Conservation (phyloP, 2,113 vertebrate genomes). For the Ranitomeya imitator region DNA sequence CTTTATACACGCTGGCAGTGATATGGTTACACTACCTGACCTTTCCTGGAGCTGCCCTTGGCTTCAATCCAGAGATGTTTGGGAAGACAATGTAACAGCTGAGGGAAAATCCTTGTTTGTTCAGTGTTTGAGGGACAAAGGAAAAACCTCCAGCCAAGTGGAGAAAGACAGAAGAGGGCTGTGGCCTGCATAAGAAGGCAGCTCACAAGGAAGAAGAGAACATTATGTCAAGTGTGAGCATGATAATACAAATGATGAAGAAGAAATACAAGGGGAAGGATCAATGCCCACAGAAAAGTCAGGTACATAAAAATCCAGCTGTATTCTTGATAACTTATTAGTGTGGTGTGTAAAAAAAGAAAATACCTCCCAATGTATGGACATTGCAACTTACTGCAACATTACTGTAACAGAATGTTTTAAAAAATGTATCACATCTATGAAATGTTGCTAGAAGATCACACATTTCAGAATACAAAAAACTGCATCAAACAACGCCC, state of each 20-base stretch:
- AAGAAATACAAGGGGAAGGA: not conserved
- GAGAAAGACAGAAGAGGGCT: not conserved
- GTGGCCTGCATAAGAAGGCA: not conserved
- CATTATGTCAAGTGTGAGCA: not conserved
- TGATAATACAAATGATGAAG: not conserved
- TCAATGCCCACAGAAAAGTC: too few species aligned
- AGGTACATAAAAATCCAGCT: not conserved
- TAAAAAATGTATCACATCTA: too few species aligned
- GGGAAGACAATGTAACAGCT: constrained; percentile 57
- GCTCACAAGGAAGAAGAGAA: not conserved
- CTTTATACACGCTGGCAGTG: constrained; percentile 10
- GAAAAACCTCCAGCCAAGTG: constrained; percentile 47
- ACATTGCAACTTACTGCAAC: too few species aligned
- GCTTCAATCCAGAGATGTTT: constrained; percentile 49
- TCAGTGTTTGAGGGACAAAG: constrained; percentile 49
- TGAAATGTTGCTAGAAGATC: too few species aligned
- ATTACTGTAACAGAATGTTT: too few species aligned
- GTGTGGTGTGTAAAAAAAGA: too few species aligned
- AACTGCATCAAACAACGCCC: not conserved
- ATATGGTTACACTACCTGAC: constrained; percentile 50
- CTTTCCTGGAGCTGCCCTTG: constrained; percentile 54
- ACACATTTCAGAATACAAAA: not conserved
- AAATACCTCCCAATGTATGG: too few species aligned
- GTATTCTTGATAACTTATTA: not conserved
- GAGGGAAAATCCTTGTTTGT: constrained; percentile 59